Base-by-base conservation (phyloP, 1,140 invertebrate genomes). In the Pararge aegeria region DNA sequence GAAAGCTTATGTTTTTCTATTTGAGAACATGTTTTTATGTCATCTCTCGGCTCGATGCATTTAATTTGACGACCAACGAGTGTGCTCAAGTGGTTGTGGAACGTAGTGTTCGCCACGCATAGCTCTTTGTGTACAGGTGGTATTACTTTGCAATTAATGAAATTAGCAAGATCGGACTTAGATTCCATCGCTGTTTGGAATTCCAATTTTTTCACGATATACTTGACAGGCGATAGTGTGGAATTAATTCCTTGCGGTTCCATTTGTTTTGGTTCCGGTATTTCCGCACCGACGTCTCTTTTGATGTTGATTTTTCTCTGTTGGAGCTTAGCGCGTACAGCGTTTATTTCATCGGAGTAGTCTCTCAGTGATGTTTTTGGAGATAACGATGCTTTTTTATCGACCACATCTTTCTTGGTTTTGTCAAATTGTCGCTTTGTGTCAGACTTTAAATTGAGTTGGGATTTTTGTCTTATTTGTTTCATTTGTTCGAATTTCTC, bases 301-400 rank as follows among this genome's bases (percentile, higher is more conserved):
- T 85, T 90, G 70, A 81, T 86, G 63, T 73, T 83, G 44, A 78
- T 77, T 75, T 89, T 90, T 75, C 76, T 84, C 62, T 89, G 85
- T 70, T 90, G 88, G 2, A 91, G 75, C 57, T 88, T 90, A 15
- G 83, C 89, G 56, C 90, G 83, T 49, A 90, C 77, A 5, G 83
- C 87, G 52, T 78, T 87, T 59, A 91, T 88, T 84, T 91, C 90
- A 21, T 91, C 89, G 1, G 87, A 76, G 63, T 90, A 88, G 72
- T 90, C 87, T 76, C 72, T 78, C 46, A 75, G 62, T 52, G 76
- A 75, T 21, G 76, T 64, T 67, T 88, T 89, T 44, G 78, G 72
- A 49, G 79, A 78, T 58, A 75, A 64, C 42, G 64, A 38, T 21
- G 51, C 42, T 78, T 86, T 87, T 83, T 88, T 88, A 44, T 89